Evolutionary conservation across 2,797 vertebrate species (phyloP).

Genomic region (Pristis pectinata): DNA sequence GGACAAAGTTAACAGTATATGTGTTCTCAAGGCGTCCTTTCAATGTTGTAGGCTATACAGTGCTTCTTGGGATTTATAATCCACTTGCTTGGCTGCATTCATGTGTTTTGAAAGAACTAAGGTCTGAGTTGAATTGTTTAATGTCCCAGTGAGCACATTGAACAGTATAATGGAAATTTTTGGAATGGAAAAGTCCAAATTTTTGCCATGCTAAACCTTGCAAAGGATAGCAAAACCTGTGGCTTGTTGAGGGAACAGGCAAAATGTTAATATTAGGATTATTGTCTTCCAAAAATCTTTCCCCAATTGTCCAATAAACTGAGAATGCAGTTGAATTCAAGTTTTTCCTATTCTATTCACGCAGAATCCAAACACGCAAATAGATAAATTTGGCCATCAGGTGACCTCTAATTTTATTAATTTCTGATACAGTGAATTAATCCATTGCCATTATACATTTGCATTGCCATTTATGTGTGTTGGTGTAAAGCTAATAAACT

Average conservation of each 20-base stretch:
- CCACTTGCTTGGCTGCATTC: not conserved
- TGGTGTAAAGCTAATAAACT: no score
- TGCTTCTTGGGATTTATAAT: not conserved
- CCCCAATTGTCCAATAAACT: not conserved
- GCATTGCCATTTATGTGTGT: not conserved
- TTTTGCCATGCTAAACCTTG: not conserved
- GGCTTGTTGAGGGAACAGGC: not conserved
- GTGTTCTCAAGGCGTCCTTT: not conserved
- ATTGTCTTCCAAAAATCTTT: not conserved
- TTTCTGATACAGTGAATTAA: not conserved
- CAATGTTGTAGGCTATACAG: not conserved
- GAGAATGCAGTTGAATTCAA: not conserved
- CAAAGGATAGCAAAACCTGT: not conserved
- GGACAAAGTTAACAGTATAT: not conserved
- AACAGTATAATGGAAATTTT: not conserved
- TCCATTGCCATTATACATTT: not conserved
- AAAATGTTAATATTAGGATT: not conserved
- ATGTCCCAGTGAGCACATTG: not conserved
- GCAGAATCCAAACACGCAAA: not conserved
- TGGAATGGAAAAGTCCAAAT: not conserved
- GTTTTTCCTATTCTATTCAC: not conserved
- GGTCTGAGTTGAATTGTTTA: not conserved
- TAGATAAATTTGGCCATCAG: not conserved
- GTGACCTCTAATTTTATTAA: not conserved
- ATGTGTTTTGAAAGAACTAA: not conserved